These are phyloP conservation scores for Leguminivora glycinivorella DNA, from an alignment of 1,140 invertebrate species.

Conservation along the genomic window DNA sequence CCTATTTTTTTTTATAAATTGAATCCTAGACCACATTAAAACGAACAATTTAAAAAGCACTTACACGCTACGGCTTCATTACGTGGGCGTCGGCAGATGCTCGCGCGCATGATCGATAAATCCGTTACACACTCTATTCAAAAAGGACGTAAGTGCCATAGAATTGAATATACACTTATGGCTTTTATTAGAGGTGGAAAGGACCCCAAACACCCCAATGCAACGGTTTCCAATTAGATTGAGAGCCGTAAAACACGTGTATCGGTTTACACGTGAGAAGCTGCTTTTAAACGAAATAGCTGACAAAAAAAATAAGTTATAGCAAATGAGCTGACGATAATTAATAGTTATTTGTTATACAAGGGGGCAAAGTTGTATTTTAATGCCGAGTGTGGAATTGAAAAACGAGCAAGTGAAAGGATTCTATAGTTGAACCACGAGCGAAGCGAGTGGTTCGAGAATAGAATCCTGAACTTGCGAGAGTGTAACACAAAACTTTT, in stretches of 20 bases:
- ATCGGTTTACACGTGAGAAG: not conserved
- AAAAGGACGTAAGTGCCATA: not conserved
- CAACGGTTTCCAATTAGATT: slow-evolving; percentile 25
- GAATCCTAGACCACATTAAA: not conserved
- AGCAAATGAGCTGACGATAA: too few relatives aligned
- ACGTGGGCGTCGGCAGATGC: slow-evolving; percentile 23
- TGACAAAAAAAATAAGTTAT: too few relatives aligned
- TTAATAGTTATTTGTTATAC: too few relatives aligned
- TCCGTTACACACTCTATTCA: not conserved
- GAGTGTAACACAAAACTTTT: too few relatives aligned
- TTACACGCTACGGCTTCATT: slow-evolving; percentile 28
- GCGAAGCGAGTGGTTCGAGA: too few relatives aligned
- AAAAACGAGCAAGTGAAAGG: too few relatives aligned
- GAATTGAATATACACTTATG: not conserved
- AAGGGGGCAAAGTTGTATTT: too few relatives aligned
- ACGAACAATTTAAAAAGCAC: not conserved
- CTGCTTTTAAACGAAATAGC: not conserved
- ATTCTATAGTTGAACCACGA: too few relatives aligned
- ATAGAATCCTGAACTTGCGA: too few relatives aligned
- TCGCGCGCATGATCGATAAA: slow-evolving; percentile 26
- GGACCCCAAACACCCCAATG: slow-evolving; percentile 6
- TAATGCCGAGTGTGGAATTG: too few relatives aligned
- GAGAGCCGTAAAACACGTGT: slow-evolving; percentile 5
- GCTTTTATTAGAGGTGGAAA: not conserved
- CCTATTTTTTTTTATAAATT: too few relatives aligned